Conservation (phyloP, 2,113 vertebrate species). For the Crocuta crocuta region DNA sequence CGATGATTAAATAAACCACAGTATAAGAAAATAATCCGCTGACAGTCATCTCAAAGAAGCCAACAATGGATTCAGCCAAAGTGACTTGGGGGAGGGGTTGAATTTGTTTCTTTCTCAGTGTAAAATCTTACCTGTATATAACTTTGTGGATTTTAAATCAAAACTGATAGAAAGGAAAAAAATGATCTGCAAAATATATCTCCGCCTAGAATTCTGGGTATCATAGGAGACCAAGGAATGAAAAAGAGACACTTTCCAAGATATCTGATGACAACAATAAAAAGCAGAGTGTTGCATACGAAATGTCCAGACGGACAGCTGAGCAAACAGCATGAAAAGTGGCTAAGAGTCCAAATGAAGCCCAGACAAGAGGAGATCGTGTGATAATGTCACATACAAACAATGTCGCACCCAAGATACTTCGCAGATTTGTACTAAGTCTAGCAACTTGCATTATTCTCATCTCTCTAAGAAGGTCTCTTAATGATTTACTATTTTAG, state of each 20-base stretch:
- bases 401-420: neutral
- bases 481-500: neutral
- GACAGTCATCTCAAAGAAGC: neutral
- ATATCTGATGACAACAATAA: neutral
- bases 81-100: neutral
- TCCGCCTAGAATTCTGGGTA: neutral
- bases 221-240: neutral
- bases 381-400: accelerated
- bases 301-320: neutral
- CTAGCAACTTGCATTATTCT: neutral
- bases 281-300: neutral
- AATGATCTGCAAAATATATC: neutral
- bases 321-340: neutral
- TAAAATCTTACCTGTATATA: neutral
- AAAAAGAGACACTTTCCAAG: neutral
- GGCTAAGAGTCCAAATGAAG: neutral
- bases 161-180: neutral
- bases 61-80: neutral
- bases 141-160: neutral
- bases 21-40: neutral
- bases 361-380: neutral
- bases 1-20: neutral
- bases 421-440: neutral
- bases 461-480: neutral
- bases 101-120: neutral